Evolutionary conservation across 2,888 invertebrate genomes (phyloP).

Genomic region (Eretmocerus hayati): DNA sequence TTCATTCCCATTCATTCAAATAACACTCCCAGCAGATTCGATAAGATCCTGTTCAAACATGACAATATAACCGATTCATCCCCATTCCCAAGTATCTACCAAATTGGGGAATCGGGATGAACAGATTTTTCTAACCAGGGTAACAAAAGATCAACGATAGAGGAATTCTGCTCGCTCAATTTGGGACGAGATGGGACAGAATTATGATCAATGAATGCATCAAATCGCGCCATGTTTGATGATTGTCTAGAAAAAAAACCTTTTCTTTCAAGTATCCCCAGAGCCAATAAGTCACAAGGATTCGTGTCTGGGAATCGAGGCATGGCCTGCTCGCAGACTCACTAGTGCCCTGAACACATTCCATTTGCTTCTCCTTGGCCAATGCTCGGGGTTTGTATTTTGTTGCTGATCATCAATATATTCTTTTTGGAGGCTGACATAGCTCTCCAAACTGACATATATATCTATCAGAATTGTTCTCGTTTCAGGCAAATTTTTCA

Average conservation of each 20-base stretch:
- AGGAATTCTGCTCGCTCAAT: conserved; percentile 13
- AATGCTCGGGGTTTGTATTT: conserved; percentile 41
- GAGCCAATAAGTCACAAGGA: conserved; percentile 40
- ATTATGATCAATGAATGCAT: conserved; percentile 30
- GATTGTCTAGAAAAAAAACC: conserved; percentile 39
- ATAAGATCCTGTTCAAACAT: no score
- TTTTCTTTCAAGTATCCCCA: conserved; percentile 41
- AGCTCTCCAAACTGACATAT: conserved; percentile 27
- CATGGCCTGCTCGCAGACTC: conserved; percentile 41
- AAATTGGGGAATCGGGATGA: no score
- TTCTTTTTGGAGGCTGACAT: conserved; percentile 17
- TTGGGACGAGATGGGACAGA: conserved; percentile 5
- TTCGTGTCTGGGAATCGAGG: conserved; percentile 40
- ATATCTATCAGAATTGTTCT: conserved; percentile 33
- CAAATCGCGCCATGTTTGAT: conserved; percentile 37
- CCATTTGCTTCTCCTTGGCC: conserved; percentile 41
- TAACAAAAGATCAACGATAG: no score
- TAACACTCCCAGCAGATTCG: no score
- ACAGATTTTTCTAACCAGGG: no score
- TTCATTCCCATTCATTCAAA: no score
- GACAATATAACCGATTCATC: no score
- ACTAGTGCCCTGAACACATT: conserved; percentile 41
- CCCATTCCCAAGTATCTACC: no score
- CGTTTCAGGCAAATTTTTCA: conserved; percentile 28
- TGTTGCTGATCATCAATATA: conserved; percentile 40